Evolutionary conservation across 2,113 vertebrate genomes (phyloP).

Genomic region (Proteles cristata): DNA sequence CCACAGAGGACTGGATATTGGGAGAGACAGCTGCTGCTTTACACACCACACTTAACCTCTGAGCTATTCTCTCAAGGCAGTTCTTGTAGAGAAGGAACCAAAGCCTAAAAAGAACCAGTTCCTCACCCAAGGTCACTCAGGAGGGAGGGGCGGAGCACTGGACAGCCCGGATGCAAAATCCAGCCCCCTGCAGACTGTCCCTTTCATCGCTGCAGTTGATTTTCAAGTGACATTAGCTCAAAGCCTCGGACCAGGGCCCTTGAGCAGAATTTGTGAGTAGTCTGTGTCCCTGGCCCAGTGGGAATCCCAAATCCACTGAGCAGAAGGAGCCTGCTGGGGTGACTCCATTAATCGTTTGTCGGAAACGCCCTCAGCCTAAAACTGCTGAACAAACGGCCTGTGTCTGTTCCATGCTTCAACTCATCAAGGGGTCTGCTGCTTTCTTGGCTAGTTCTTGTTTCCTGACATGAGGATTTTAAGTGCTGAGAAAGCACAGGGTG

Average conservation of each 20-base stretch:
- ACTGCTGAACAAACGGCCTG: neutral
- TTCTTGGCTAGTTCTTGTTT: neutral
- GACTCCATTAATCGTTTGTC: neutral
- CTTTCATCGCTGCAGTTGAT: neutral
- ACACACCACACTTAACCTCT: neutral
- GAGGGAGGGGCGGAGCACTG: accelerated
- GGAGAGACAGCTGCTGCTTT: neutral
- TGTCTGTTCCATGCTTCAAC: neutral
- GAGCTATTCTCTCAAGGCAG: neutral
- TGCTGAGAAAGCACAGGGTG: neutral
- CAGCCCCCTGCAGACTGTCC: accelerated
- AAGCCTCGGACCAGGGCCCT: neutral
- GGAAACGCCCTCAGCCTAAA: neutral
- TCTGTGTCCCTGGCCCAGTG: neutral
- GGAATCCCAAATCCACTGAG: neutral
- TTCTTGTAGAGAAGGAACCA: neutral
- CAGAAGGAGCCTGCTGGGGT: neutral
- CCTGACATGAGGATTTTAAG: neutral
- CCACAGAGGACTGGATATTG: neutral
- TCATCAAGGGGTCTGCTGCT: neutral
- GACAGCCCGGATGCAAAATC: neutral
- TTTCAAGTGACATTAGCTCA: conserved; percentile 12
- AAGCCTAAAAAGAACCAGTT: neutral
- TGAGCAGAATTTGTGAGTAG: neutral
- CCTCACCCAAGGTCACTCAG: neutral